Conservation (phyloP, 2,113 vertebrate species). For the Micromys minutus region DNA sequence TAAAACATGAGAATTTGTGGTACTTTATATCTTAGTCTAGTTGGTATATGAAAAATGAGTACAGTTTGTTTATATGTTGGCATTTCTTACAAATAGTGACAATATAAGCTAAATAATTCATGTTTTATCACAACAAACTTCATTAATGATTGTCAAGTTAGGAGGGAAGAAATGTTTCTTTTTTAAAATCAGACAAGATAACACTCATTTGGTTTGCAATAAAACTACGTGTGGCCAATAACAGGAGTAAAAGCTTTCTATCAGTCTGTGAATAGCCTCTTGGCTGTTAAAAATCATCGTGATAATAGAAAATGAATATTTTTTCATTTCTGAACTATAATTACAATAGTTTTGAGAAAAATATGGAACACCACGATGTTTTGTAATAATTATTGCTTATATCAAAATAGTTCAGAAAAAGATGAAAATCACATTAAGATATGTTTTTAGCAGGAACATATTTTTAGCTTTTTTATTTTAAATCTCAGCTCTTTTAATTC, state of each 20-base stretch:
- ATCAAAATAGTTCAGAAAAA: conserved; percentile 2
- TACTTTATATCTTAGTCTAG: background rate
- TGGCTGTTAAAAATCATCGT: background rate
- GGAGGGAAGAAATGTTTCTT: background rate
- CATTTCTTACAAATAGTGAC: conserved; percentile 42
- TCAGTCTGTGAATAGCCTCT: background rate
- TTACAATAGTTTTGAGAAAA: conserved; percentile 20
- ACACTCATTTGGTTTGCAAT: background rate
- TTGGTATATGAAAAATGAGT: background rate
- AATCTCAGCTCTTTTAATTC: background rate
- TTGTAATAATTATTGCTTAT: conserved; percentile 1
- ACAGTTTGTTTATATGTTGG: background rate
- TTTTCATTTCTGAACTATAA: background rate
- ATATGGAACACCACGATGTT: background rate
- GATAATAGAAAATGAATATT: background rate
- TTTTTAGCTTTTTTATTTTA: conserved; percentile 1
- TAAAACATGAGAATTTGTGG: background rate
- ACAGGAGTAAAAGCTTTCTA: background rate
- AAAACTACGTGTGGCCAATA: background rate
- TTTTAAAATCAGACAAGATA: background rate
- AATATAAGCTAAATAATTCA: background rate
- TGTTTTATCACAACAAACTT: background rate
- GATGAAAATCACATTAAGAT: conserved; percentile 12
- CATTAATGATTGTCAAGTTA: background rate
- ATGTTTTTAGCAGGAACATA: conserved; percentile 12